Base-by-base conservation (phyloP, 2,113 vertebrate genomes). In the Crotalus tigris region DNA sequence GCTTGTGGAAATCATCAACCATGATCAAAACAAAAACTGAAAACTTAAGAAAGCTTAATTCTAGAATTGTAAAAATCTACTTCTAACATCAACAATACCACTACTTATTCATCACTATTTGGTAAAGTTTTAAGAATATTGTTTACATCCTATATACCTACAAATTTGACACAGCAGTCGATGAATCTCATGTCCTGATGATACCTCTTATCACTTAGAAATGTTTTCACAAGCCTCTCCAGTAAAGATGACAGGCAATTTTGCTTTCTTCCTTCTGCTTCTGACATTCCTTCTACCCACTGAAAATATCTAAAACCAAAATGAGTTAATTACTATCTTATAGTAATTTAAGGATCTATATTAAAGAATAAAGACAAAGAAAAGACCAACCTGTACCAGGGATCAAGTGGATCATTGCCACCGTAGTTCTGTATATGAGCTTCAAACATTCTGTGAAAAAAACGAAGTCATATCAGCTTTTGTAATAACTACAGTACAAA, bases 341-440 rank as follows among this genome's bases (percentile, higher is more conserved):
- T 13, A 10, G 0, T 0, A 39, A 3, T 21, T 0, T 29, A 26
- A 0, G 39, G 11, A 2, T 46, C 2, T 0, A 46, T 46, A 1
- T 3, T 53, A 69, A 29, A 51, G 29, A 85, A 29, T 15, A 19
- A 3, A 87, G 46, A 13, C 54, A 58, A 12, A 0, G 7, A 39
- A 59, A 15, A 54, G 85, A 0, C 97, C 97, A 64, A 99, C 99
- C 97, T 98, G 95, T 98, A 98, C 99, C 99, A 99, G 0, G 94
- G 96, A 23, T 98, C 98, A 90, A 99, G 97, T 0, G 98, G 99
- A 94, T 99, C 99, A 7, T 97, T 95, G 4, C 99, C 99, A 1
- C 90, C 94, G 91, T 99, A 99, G 23, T 85, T 97, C 90, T 92
- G 96, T 89, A 99, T 95, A 15, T 96, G 96, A 19, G 95, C 94